A percentile compares a stretch with the other conserved stretches of the same genome.
Conservation (phyloP, 2,888 invertebrate species). For the Plusia festucae region DNA sequence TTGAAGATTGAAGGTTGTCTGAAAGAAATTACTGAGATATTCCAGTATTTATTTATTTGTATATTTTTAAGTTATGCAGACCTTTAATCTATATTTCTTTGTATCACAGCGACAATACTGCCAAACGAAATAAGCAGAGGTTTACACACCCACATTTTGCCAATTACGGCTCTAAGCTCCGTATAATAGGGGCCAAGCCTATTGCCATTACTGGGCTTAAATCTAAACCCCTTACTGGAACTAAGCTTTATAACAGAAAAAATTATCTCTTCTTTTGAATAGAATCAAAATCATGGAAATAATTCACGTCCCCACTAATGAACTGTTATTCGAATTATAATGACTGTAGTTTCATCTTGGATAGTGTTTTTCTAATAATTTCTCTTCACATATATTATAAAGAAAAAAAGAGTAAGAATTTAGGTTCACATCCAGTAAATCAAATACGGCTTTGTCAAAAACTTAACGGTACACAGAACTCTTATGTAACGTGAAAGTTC, state of each 20-base stretch:
- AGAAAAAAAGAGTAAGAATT: too few relatives aligned
- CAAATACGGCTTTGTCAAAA: neutral
- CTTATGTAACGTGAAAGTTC: slow-evolving; percentile 38
- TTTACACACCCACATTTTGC: slow-evolving; percentile 7
- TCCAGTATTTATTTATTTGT: too few relatives aligned
- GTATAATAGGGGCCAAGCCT: slow-evolving; percentile 5
- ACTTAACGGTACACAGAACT: slow-evolving; percentile 16
- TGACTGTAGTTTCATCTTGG: neutral
- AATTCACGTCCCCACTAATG: neutral
- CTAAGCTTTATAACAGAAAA: neutral
- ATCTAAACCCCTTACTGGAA: neutral
- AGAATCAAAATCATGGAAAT: neutral
- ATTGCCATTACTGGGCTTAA: slow-evolving; percentile 8
- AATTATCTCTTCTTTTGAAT: neutral
- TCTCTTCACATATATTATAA: too few relatives aligned
- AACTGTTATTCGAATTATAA: neutral
- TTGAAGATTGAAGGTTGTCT: neutral
- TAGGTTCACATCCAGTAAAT: too few relatives aligned
- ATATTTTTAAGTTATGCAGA: too few relatives aligned
- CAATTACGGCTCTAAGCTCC: slow-evolving; percentile 6
- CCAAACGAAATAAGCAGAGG: slow-evolving; percentile 6
- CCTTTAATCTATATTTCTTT: neutral
- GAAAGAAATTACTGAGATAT: neutral
- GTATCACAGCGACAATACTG: neutral
- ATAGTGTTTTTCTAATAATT: neutral